Evolutionary conservation across 1,140 invertebrate species (phyloP), one percentile per base, ranked within the genome.

Genomic region (Liolophura sinensis): DNA sequence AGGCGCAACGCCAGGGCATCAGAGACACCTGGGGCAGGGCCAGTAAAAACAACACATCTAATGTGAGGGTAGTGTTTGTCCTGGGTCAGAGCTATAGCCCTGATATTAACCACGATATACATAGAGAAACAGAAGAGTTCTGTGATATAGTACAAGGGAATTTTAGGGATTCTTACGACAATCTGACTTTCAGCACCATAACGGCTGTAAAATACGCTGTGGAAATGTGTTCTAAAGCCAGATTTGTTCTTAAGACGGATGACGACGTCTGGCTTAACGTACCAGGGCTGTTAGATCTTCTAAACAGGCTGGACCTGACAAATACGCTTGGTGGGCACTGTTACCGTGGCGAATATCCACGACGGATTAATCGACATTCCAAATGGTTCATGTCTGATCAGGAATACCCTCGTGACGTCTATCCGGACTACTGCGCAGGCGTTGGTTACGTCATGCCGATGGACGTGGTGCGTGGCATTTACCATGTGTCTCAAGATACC

Each of bases 121-220:
- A 24, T 9, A 73, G 85, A 52, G 92, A 95, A 80, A 88, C 88
- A 73, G 72, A 70, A 1, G 71, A 71, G 0, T 87, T 89, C 73
- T 80, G 85, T 20, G 93, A 95, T 78, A 86, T 94, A 64, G 86
- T 94, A 31, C 91, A 92, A 84, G 92, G 91, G 18, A 89, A 88
- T 73, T 94, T 94, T 81, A 69, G 85, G 15, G 93, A 94, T 83
- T 86, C 86, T 50, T 95, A 94, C 76, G 86, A 89, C 65, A 94
- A 94, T 82, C 87, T 95, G 83, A 94, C 93, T 1, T 92, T 92
- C 74, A 95, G 94, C 80, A 92, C 93, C 79, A 89, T 91, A 6
- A 92, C 92, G 89, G 89, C 88, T 3, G 87, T 94, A 24, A 92
- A 92, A 78, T 95, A 92, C 90, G 88, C 89, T 54, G 86, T 87